These are phyloP conservation scores for Oppia nitens DNA, from an alignment of 1,140 invertebrate genomes.

Conservation along the genomic window DNA sequence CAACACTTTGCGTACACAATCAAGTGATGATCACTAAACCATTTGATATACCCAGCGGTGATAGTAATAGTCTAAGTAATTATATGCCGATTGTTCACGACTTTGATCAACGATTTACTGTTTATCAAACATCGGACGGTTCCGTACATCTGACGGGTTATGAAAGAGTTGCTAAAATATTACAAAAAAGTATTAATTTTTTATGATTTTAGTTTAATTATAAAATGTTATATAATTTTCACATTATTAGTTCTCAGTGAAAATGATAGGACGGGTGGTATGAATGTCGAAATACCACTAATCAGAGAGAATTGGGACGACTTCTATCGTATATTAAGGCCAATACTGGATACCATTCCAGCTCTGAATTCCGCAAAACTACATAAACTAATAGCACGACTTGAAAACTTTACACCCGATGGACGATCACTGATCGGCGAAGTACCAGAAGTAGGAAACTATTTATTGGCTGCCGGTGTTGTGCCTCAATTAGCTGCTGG, in stretches of 20 bases:
- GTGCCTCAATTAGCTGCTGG: conserved; percentile 83
- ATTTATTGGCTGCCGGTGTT: conserved; percentile 81
- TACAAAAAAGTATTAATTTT: conserved; percentile 21
- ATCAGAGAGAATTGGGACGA: conserved; percentile 72
- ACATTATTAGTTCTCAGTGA: background rate
- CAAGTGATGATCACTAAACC: conserved; percentile 34
- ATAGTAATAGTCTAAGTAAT: background rate
- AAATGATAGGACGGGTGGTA: background rate
- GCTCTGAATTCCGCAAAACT: conserved; percentile 44
- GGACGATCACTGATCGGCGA: conserved; percentile 54
- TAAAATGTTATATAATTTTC: background rate
- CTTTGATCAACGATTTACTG: conserved; percentile 30
- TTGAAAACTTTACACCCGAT: conserved; percentile 81
- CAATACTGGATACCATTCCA: conserved; percentile 67
- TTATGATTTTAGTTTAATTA: background rate
- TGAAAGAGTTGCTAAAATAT: conserved; percentile 30
- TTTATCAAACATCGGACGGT: background rate
- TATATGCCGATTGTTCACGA: conserved; percentile 34
- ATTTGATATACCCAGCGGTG: background rate
- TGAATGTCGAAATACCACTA: conserved; percentile 25
- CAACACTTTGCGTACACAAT: conserved; percentile 38
- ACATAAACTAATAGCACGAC: conserved; percentile 61
- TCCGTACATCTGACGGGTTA: conserved; percentile 1
- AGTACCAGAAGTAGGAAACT: conserved; percentile 77
- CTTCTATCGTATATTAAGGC: conserved; percentile 71